Evolutionary conservation across 2,113 vertebrate genomes (phyloP), one percentile per base, ranked within the genome.

Genomic region (Glaucomys volans): DNA sequence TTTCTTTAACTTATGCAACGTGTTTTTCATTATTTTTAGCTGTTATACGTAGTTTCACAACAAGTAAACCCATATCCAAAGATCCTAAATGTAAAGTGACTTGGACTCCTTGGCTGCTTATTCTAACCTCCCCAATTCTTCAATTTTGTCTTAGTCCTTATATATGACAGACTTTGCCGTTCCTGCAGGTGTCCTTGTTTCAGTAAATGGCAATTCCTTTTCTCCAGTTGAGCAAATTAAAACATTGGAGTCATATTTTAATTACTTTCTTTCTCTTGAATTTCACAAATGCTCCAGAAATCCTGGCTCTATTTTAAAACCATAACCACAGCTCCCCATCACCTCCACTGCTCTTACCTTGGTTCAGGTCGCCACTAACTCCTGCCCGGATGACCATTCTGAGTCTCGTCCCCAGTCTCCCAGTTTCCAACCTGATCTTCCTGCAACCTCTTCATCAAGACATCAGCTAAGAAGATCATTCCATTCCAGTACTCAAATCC

Each of bases 101-200:
- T 71, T 44, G 79, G 13, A 50, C 37, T 76, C 42, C n/a, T 54
- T 66, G 52, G 59, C 52, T 26, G 17, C 66, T 69, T 84, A 67
- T 82, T 87, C 44, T 40, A 81, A 77, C 67, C 50, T 75, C 50
- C 47, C 71, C 90, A 79, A 90, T 26, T 93, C 80, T 18, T 72
- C 47, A 87, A 64, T 13, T 30, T 37, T 42, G 50, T 24, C 59
- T 96, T 89, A 75, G 32, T 83, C n/a, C 88, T 96, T 91, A 83
- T 28, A 66, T 28, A 59, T n/a, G 42, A 40, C 18, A 77, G 3
- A 8, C 62, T 83, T 1, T 67, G 30, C 32, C 86, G 24, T 62
- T 54, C 8, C 8, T 50, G n/a, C 24, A 89, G 28, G 17, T 24
- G 11, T 64, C 35, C 17, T 85, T 72, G n/a, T 59, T 86, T 81